Conservation (phyloP, 2,113 vertebrate species). For the Phoenicopterus ruber region DNA sequence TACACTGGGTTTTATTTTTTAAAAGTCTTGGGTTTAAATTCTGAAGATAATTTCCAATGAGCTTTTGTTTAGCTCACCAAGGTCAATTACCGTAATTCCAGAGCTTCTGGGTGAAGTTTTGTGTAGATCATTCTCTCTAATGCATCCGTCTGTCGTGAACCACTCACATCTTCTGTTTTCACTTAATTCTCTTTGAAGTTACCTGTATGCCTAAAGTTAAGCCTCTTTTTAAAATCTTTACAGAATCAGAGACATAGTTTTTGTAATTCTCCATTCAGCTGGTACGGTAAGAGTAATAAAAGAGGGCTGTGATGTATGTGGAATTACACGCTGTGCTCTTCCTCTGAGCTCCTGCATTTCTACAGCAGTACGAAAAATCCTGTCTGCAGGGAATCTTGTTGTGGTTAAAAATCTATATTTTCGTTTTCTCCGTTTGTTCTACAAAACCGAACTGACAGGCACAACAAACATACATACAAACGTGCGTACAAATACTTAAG, state of each 20-base stretch:
- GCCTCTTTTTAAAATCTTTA: constrained; percentile 41
- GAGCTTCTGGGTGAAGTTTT: constrained; percentile 13
- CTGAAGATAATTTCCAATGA: background rate
- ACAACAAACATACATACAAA: constrained; percentile 12
- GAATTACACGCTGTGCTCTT: constrained; percentile 44
- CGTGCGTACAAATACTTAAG: background rate
- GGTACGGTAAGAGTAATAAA: constrained; percentile 25
- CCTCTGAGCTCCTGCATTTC: constrained; percentile 18
- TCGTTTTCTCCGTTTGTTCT: constrained; percentile 30
- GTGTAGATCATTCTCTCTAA: constrained; percentile 8
- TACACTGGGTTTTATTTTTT: background rate
- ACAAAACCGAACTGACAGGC: constrained; percentile 26
- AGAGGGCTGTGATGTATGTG: constrained; percentile 25
- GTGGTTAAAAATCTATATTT: constrained; percentile 52
- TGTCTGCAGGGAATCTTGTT: constrained; percentile 44
- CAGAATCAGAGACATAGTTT: constrained; percentile 16
- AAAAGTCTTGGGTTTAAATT: background rate
- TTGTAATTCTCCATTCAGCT: constrained; percentile 50
- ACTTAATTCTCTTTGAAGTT: constrained; percentile 55
- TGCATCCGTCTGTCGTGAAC: background rate
- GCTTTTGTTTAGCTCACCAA: constrained; percentile 33
- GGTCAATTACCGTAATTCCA: constrained; percentile 25
- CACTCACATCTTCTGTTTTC: background rate
- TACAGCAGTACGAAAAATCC: constrained; percentile 12
- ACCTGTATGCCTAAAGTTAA: constrained; percentile 49